Percentiles rank a stretch among this genome's conserved stretches.
phyloP scores from a whole-genome alignment of 2,888 invertebrate species.

The Megalurothrips usitatus region DNA sequence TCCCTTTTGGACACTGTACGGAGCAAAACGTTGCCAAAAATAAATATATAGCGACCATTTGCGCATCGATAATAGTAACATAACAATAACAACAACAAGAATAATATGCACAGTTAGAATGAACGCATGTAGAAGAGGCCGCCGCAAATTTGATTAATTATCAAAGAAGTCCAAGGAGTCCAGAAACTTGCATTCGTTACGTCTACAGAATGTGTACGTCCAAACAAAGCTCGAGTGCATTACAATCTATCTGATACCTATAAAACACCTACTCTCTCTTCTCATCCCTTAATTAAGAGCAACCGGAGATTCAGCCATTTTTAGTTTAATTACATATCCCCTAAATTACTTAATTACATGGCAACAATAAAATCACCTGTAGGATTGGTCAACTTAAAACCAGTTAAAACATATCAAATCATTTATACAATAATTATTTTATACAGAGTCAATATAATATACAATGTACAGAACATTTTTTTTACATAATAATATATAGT shows the following conservation, averaged over 20 bases:
- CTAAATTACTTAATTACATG: constrained; percentile 12
- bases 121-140: neutral
- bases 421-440: neutral
- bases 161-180: neutral
- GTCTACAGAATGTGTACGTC: neutral
- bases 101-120: neutral
- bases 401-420: constrained; percentile 9
- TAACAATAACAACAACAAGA: constrained; percentile 18
- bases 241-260: neutral
- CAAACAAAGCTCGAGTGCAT: neutral
- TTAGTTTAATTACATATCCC: neutral
- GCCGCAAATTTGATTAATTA: neutral
- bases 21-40: constrained; percentile 20
- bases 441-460: neutral
- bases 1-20: neutral
- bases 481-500: constrained; percentile 3
- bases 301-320: constrained; percentile 20
- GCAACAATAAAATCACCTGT: neutral
- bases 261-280: neutral
- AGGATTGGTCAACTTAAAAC: constrained; percentile 13
- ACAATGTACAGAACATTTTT: neutral
- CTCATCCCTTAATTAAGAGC: neutral
- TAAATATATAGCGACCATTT: constrained; percentile 15
- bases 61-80: constrained; percentile 2
- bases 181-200: neutral